Percentiles rank a stretch among this genome's conserved stretches.
Conservation (phyloP, 2,113 vertebrate species). For the Hemiscyllium ocellatum region DNA sequence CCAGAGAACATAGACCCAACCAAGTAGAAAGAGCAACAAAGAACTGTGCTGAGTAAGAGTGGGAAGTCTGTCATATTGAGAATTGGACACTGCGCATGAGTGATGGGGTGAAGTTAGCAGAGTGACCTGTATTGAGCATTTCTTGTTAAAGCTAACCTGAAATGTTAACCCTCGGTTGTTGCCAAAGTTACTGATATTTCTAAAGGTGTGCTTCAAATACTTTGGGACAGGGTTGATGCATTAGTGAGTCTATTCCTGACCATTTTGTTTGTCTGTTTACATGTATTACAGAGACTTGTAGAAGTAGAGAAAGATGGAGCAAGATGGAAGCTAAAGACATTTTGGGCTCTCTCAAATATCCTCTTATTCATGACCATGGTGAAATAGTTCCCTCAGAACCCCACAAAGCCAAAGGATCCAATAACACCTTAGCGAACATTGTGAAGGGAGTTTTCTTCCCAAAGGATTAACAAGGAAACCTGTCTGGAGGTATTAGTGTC, state of each 20-base stretch:
- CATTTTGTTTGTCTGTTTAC: neutral
- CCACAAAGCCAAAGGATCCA: neutral
- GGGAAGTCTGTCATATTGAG: neutral
- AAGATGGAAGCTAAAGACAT: neutral
- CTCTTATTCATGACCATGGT: neutral
- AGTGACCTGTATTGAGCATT: neutral
- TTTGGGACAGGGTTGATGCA: neutral
- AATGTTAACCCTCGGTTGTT: too few species aligned
- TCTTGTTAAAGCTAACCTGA: too few species aligned
- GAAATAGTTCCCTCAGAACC: neutral
- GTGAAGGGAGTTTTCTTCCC: neutral
- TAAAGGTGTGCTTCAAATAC: neutral
- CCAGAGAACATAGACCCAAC: neutral
- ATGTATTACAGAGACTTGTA: neutral
- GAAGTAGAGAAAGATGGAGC: neutral
- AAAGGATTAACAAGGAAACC: neutral
- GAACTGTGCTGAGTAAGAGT: neutral
- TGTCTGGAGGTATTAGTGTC: neutral
- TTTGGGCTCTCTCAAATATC: neutral
- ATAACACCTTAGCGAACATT: neutral
- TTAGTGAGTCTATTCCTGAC: neutral
- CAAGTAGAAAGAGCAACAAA: neutral
- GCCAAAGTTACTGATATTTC: too few species aligned
- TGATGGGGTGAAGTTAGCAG: neutral
- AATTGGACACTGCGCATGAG: neutral